These are phyloP conservation scores for Caenorhabditis tropicalis DNA, from an alignment of 1,140 invertebrate genomes.

Conservation along the genomic window DNA sequence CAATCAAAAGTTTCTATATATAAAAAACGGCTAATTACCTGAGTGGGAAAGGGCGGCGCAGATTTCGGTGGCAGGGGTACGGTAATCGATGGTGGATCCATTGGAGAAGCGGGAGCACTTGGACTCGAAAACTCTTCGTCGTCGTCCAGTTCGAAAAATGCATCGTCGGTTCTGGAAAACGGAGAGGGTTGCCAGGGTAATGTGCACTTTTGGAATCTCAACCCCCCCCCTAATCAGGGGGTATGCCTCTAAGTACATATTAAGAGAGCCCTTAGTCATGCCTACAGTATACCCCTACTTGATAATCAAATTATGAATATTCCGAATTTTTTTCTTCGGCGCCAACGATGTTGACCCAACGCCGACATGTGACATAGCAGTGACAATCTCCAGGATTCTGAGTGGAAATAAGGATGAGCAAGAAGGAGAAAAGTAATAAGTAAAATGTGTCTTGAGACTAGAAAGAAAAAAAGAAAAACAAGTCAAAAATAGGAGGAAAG, in stretches of 20 bases:
- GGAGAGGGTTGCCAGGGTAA: too few relatives aligned
- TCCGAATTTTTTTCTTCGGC: slow-evolving; percentile 25
- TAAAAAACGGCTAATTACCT: too few relatives aligned
- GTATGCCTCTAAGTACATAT: too few relatives aligned
- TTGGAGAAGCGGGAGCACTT: neutral
- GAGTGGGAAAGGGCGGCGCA: slow-evolving; percentile 50
- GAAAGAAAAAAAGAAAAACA: neutral
- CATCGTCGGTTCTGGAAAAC: slow-evolving; percentile 63
- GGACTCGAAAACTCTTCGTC: slow-evolving; percentile 48
- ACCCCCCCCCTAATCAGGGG: too few relatives aligned
- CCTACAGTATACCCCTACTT: neutral
- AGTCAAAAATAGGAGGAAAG: neutral
- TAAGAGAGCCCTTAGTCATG: neutral
- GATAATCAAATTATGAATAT: slow-evolving; percentile 53
- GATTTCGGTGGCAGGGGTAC: slow-evolving; percentile 51
- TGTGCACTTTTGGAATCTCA: too few relatives aligned
- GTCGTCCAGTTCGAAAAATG: slow-evolving; percentile 63
- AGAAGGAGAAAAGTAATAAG: neutral
- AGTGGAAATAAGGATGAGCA: neutral
- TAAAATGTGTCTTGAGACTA: neutral
- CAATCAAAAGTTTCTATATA: neutral
- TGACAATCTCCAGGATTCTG: slow-evolving; percentile 20
- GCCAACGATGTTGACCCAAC: neutral
- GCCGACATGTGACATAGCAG: neutral
- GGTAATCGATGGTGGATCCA: slow-evolving; percentile 15